Evolutionary conservation across 2,113 vertebrate genomes (phyloP).

Genomic region (Channa argus): DNA sequence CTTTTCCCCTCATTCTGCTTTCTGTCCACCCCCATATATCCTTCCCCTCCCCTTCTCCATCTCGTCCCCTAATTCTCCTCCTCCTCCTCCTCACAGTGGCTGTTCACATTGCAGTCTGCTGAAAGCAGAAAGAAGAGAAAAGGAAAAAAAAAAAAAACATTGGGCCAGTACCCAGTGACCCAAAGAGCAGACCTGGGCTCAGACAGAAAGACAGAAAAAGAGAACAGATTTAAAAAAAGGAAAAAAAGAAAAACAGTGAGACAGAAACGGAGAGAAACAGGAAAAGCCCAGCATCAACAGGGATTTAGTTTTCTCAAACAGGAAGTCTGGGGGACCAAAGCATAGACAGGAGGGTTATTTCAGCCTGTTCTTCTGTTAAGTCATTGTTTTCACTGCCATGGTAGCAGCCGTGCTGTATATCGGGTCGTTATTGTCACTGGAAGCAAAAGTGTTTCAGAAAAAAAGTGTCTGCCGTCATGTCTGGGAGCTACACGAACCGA

Average conservation of each 20-base stretch:
- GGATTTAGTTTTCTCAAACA: slow-evolving; percentile 82
- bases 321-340: slow-evolving; percentile 79
- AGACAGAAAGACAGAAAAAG: slow-evolving; percentile 41
- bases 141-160: slow-evolving; percentile 5
- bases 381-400: slow-evolving; percentile 74
- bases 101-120: slow-evolving; percentile 38
- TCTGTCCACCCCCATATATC: slow-evolving; percentile 44
- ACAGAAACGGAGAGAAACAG: slow-evolving; percentile 60
- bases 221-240: slow-evolving; percentile 12
- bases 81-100: slow-evolving; percentile 19
- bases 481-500: slow-evolving; percentile 38
- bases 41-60: slow-evolving; percentile 53
- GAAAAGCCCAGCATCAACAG: slow-evolving; percentile 78
- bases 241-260: slow-evolving; percentile 29
- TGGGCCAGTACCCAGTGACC: slow-evolving; percentile 65
- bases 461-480: slow-evolving; percentile 43
- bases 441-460: slow-evolving; percentile 47
- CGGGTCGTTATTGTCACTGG: slow-evolving; percentile 38
- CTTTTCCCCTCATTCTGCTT: slow-evolving; percentile 69
- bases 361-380: slow-evolving; percentile 74
- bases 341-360: slow-evolving; percentile 80
- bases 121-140: not conserved
- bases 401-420: slow-evolving; percentile 49
- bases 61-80: slow-evolving; percentile 19
- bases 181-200: slow-evolving; percentile 49